Evolutionary conservation across 2,113 vertebrate species (phyloP), one percentile per base, ranked within the genome.

Genomic region (Tupaia chinensis): DNA sequence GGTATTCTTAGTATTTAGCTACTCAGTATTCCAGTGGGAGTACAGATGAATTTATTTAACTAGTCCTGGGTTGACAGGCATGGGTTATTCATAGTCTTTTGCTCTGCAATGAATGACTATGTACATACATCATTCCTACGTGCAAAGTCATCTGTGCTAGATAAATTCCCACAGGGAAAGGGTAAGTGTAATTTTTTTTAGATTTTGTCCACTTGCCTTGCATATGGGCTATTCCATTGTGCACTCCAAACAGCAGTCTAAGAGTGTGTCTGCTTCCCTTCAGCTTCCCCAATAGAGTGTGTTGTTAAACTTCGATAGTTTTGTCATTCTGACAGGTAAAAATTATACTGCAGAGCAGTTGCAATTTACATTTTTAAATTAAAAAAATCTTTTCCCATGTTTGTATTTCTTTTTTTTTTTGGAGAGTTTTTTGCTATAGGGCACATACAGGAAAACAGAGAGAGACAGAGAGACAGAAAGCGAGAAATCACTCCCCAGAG

Each of bases 361-460:
- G 12, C 54, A 66, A 92, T 77, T 90, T 92, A 12, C 1, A 44
- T 76, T 84, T 95, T 76, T 12, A 89, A 94, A 83, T 56, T 54
- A 84, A 95, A 68, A 54, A 54, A 13, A 34, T 81, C 19, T 69
- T 77, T 92, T 44, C 22, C 23, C 63, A 80, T 7, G 29, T 69
- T 92, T 84, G 14, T 53, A 32, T 81, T 94, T 76, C 54, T 87
- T 78, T 44, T 44, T 44, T 44, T 44, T 44, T 44, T 5, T 44
- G 44, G 44, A 44, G 44, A 44, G 44, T 44, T 44, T 44, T 44
- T 44, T 44, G 44, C 44, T 44, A 44, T 44, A 44, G 44, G 44
- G 44, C 44, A 5, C 44, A 5, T 44, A 5, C 44, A 44, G 44
- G 44, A 44, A 44, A 5, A 44, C 44, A 44, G 44, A 44, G 44